Evolutionary conservation across 2,888 invertebrate species (phyloP), one percentile per base, ranked within the genome.

Genomic region (Hylaea fasciaria): DNA sequence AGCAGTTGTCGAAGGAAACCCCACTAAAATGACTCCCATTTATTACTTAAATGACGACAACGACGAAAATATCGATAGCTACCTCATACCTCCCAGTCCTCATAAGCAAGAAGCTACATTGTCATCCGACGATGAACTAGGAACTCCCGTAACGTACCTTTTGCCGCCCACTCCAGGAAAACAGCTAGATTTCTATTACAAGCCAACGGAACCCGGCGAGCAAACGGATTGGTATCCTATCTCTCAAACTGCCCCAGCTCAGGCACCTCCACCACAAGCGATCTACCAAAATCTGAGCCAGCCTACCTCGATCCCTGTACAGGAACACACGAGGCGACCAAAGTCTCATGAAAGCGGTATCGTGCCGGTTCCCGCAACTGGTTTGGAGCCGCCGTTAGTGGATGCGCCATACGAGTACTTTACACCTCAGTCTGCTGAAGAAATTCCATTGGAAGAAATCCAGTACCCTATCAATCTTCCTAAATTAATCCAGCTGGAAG

Each of bases 171-270:
- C 77, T 41, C 72, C 76, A 57, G 80, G 78, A 28, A 77, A 76
- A 57, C 81, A 82, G 61, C 62, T 72, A 2, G 81, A 83, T 41
- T 82, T 75, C 44, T 85, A 82, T 48, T 83, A 82, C 22, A 70
- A 76, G 11, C 81, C 86, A 0, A 77, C 81, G 17, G 82, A 83
- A 61, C 68, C 85, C 0, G 82, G 74, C 0, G 78, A 79, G 39
- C 89, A 91, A 68, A 81, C 82, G 2, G 92, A 91, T 44, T 92
- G 92, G 92, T 83, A 87, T 66, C 92, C 92, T 1, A 86, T 91
- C 51, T 71, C 79, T 0, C 78, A 86, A 66, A 44, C 50, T 13
- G 55, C 43, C 22, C 64, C 64, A 48, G 28, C 63, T 16, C 64
- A 62, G 28, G 67, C 41, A 39, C 50, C 45, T 37, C 50, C 78